Base-by-base conservation (phyloP, 2,888 invertebrate species). In the Orthonychiurus folsomi region DNA sequence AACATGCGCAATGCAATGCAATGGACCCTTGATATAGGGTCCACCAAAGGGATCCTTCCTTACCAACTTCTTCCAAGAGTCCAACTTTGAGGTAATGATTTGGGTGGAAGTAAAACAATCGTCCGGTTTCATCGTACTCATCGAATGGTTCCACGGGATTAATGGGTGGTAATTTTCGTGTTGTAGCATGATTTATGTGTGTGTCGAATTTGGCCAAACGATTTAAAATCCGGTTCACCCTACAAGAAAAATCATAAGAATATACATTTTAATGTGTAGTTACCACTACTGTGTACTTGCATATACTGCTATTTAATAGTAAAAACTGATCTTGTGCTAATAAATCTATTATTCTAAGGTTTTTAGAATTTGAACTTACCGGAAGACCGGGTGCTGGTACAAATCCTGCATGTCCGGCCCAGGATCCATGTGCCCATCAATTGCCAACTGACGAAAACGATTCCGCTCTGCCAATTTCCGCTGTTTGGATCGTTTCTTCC, bases 401-500 rank as follows among this genome's bases (percentile, higher is more conserved):
- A 72, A 52, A 61, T 70, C 70, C 26, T 69, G 63, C 69, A 70
- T 72, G 52, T 71, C 71, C 9, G 55, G 50, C 1, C 65, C 60
- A 25, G 72, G 70, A n/a, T 70, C 70, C 65, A 69, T 69, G 20
- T 67, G 61, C 3, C 72, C 72, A 25, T 69, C 70, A 52, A 72
- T 68, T 3, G 68, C 71, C 9, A 72, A 56, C 52, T 70, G 64
- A 21, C 72, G 58, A 23, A 66, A 69, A 1, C 72, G 63, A 56
- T 68, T 69, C 56, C 60, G 56, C 55, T 73, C 73, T 1, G 61
- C 64, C 68, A 78, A 80, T 78, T 75, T 86, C 85, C 77, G 84
- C 83, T 78, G 85, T 78, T 48, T 79, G 68, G 86, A 85, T 73
- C 86, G 78, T 74, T 81, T 82, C 70, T 82, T 80, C 77, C 86